Percentiles rank a stretch among this genome's conserved stretches.
Evolutionary conservation across 2,888 invertebrate species (phyloP).

Genomic region (Galeopsomyia nigrocyanea): DNA sequence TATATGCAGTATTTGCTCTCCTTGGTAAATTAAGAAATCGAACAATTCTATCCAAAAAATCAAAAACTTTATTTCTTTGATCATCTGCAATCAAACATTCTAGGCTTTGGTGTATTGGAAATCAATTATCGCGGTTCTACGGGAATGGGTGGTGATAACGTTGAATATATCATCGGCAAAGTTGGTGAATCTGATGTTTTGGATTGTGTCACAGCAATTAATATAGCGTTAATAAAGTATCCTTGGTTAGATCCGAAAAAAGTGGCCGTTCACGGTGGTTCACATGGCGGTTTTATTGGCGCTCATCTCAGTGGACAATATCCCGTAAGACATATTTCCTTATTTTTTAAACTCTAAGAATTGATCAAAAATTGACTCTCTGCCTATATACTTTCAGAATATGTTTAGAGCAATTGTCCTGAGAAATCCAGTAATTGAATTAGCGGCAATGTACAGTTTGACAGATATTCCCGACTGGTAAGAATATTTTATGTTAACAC

Average conservation of each 20-base stretch:
- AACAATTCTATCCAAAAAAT: neutral
- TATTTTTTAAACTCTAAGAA: neutral
- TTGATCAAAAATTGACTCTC: constrained; percentile 9
- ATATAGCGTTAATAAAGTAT: constrained; percentile 72
- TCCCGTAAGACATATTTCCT: constrained; percentile 71
- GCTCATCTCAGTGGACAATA: constrained; percentile 87
- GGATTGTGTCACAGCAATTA: constrained; percentile 81
- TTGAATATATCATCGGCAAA: constrained; percentile 79
- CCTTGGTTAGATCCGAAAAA: constrained; percentile 74
- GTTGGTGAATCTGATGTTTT: constrained; percentile 84
- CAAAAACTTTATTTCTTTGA: neutral
- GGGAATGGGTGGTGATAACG: constrained; percentile 83
- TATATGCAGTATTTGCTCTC: constrained; percentile 74
- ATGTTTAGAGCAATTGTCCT: constrained; percentile 80
- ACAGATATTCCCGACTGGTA: constrained; percentile 94
- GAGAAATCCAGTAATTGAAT: constrained; percentile 87
- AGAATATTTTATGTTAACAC: constrained; percentile 55
- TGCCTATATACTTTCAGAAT: constrained; percentile 65
- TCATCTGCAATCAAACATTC: constrained; percentile 42
- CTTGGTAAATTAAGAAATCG: constrained; percentile 70
- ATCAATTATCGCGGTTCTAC: constrained; percentile 84
- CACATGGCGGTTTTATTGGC: constrained; percentile 92
- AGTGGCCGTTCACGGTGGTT: constrained; percentile 84
- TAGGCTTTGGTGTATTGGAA: constrained; percentile 77
- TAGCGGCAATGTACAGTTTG: constrained; percentile 78